These are phyloP conservation scores for Melipona bicolor DNA, from an alignment of 2,888 invertebrate species.

Conservation along the genomic window DNA sequence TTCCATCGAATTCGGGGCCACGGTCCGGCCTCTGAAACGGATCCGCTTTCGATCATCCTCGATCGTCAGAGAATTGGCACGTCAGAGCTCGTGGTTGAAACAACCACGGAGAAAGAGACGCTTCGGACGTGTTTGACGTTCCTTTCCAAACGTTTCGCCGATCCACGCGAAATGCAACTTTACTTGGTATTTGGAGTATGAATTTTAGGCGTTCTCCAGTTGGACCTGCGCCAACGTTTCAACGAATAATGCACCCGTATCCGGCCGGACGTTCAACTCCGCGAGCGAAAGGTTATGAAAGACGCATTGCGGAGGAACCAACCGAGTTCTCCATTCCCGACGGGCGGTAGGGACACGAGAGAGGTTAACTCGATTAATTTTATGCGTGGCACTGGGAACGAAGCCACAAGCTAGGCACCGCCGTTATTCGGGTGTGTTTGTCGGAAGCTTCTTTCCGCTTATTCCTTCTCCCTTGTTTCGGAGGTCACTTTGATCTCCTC, in stretches of 20 bases:
- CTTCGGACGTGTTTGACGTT: not conserved
- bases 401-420: not conserved
- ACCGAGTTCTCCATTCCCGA: constrained; percentile 12
- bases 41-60: constrained; percentile 63
- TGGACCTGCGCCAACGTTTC: not conserved
- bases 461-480: not conserved
- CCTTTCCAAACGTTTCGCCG: not conserved
- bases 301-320: constrained; percentile 17
- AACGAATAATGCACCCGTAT: constrained; percentile 26
- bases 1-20: constrained; percentile 60
- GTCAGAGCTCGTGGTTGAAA: constrained; percentile 15
- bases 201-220: not conserved
- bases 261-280: not conserved
- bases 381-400: not conserved
- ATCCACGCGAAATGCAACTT: not conserved
- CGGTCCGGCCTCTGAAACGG: constrained; percentile 55
- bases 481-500: too few relatives aligned
- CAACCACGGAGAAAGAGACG: not conserved
- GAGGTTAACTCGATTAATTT: constrained; percentile 37
- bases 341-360: not conserved
- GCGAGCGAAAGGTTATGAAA: not conserved
- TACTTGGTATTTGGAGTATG: not conserved
- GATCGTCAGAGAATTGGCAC: constrained; percentile 51
- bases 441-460: constrained; percentile 41
- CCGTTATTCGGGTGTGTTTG: constrained; percentile 22